These are phyloP conservation scores for Platyscapa corneri DNA, from an alignment of 1,140 invertebrate species.

Conservation along the genomic window DNA sequence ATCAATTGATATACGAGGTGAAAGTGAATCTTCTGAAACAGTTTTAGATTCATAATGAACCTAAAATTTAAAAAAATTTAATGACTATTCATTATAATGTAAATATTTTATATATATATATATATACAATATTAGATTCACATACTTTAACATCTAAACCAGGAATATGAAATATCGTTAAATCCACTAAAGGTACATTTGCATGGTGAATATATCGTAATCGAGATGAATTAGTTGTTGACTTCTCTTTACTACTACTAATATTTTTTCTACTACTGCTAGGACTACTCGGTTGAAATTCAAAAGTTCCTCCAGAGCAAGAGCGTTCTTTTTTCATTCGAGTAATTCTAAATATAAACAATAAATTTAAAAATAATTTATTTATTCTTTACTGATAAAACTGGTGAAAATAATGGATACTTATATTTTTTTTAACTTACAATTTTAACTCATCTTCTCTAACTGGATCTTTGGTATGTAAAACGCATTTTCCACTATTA, in stretches of 20 bases:
- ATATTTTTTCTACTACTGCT: slow-evolving; percentile 72
- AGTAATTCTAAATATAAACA: slow-evolving; percentile 66
- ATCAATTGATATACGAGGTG: slow-evolving; percentile 63
- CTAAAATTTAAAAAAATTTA: slow-evolving; percentile 63
- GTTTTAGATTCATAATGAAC: slow-evolving; percentile 92
- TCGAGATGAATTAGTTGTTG: slow-evolving; percentile 70
- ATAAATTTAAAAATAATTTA: slow-evolving; percentile 25
- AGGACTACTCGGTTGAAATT: slow-evolving; percentile 77
- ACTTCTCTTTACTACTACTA: slow-evolving; percentile 71
- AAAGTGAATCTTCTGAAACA: slow-evolving; percentile 77
- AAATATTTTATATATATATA: no score
- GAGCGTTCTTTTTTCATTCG: slow-evolving; percentile 83
- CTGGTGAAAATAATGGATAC: background rate
- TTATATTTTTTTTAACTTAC: slow-evolving; percentile 61
- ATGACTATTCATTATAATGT: background rate
- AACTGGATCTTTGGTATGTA: slow-evolving; percentile 91
- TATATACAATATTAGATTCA: slow-evolving; percentile 6
- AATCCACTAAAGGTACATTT: slow-evolving; percentile 79
- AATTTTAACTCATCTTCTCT: slow-evolving; percentile 83
- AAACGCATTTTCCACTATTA: slow-evolving; percentile 96
- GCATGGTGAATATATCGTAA: slow-evolving; percentile 72
- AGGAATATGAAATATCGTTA: slow-evolving; percentile 95
- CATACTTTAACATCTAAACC: slow-evolving; percentile 93
- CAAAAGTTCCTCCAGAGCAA: slow-evolving; percentile 82
- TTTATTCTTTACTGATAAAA: background rate